A percentile compares a stretch with the other conserved stretches of the same genome.
Conservation (phyloP, 1,140 invertebrate genomes). For the Lerema accius region DNA sequence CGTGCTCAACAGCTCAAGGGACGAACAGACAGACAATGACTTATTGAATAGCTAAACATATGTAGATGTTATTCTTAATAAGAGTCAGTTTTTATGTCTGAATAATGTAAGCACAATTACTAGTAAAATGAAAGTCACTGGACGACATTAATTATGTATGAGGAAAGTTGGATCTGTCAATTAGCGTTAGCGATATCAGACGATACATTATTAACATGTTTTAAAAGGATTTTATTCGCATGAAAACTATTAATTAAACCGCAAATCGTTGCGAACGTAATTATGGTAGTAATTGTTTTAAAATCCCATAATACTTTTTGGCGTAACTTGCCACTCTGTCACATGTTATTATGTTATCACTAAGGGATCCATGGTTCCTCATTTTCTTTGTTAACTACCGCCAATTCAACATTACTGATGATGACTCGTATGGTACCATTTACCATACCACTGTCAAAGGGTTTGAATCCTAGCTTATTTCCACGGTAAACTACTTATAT, state of each 20-base stretch:
- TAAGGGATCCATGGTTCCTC: no score
- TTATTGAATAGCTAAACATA: slow-evolving; percentile 36
- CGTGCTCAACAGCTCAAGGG: slow-evolving; percentile 22
- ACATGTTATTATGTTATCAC: no score
- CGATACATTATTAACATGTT: neutral
- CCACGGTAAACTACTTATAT: no score
- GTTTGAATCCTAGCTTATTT: no score
- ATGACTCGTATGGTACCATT: no score
- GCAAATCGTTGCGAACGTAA: neutral
- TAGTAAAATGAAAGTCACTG: neutral
- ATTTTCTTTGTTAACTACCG: no score
- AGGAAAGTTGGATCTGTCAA: slow-evolving; percentile 13
- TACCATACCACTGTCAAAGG: no score
- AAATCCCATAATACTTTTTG: no score
- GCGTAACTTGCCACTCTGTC: no score
- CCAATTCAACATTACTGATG: no score
- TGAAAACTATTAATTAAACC: neutral
- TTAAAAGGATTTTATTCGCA: neutral
- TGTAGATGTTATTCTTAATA: slow-evolving; percentile 31
- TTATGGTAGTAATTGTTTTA: no score
- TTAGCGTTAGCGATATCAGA: neutral
- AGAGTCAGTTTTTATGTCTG: slow-evolving; percentile 8
- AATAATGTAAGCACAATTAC: slow-evolving; percentile 9
- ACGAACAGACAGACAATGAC: slow-evolving; percentile 38
- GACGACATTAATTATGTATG: slow-evolving; percentile 4